Percentiles rank a stretch among this genome's conserved stretches.
Evolutionary conservation across 2,888 invertebrate species (phyloP).

Genomic region (Vesta saturnalis): DNA sequence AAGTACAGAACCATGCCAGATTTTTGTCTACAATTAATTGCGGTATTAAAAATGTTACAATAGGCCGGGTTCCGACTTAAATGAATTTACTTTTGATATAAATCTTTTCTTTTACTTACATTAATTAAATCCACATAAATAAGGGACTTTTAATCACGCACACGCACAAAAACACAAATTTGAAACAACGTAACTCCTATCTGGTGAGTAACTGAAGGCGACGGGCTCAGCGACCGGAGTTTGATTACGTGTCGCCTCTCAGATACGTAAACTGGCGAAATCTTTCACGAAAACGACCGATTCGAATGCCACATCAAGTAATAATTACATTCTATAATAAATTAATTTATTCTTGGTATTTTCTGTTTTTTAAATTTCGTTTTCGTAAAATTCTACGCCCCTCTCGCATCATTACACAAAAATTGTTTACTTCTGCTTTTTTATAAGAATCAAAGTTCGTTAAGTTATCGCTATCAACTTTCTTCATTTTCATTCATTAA

Average conservation of each 20-base stretch:
- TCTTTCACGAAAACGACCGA: constrained; percentile 17
- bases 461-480: neutral
- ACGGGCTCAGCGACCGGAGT: constrained; percentile 40
- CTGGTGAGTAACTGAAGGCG: constrained; percentile 36
- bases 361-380: neutral
- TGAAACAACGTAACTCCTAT: constrained; percentile 10
- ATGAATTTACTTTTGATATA: neutral
- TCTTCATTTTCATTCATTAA: neutral
- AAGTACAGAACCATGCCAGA: constrained; percentile 11
- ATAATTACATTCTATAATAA: constrained; percentile 16
- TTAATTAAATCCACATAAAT: constrained; percentile 31
- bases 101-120: constrained; percentile 21
- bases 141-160: constrained; percentile 26
- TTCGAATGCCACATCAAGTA: constrained; percentile 16
- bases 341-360: constrained; percentile 8
- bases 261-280: constrained; percentile 17
- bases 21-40: neutral
- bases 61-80: neutral
- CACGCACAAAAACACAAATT: constrained; percentile 28
- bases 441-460: neutral
- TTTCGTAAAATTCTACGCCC: neutral
- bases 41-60: neutral
- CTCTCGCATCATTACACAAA: neutral
- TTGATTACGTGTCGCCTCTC: constrained; percentile 38
- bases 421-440: neutral